phyloP scores from a whole-genome alignment of 2,888 invertebrate genomes.

The Eretmocerus hayati region DNA sequence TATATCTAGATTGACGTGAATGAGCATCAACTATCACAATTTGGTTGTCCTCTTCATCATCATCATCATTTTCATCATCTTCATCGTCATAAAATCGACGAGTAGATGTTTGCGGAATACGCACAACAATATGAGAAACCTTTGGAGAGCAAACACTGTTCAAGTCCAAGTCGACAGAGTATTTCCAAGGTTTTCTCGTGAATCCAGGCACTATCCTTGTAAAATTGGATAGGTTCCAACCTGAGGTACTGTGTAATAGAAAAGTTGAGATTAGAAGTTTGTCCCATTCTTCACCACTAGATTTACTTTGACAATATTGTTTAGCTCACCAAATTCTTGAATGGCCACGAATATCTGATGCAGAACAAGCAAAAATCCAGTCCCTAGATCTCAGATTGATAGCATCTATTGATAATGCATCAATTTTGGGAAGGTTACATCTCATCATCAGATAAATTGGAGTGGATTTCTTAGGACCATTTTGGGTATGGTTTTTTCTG shows the following conservation, averaged over 20 bases:
- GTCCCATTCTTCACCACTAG: no score
- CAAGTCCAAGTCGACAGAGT: conserved; percentile 54
- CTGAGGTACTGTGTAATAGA: conserved; percentile 54
- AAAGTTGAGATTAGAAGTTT: no score
- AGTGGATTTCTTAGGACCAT: conserved; percentile 46
- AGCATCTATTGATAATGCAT: conserved; percentile 59
- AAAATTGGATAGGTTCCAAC: conserved; percentile 54
- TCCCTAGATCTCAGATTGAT: conserved; percentile 62
- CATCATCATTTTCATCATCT: conserved; percentile 18
- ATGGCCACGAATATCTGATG: conserved; percentile 50
- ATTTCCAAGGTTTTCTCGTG: conserved; percentile 44
- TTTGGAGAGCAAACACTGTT: conserved; percentile 52
- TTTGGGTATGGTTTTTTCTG: conserved; percentile 53
- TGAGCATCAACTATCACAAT: conserved; percentile 25
- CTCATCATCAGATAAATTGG: conserved; percentile 59
- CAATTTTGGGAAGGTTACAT: conserved; percentile 50
- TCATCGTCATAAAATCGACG: conserved; percentile 27
- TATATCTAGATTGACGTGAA: conserved; percentile 11
- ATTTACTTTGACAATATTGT: background rate
- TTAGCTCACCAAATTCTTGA: conserved; percentile 63
- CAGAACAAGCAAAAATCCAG: conserved; percentile 74
- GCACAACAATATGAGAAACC: conserved; percentile 66
- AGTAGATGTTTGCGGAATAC: conserved; percentile 51
- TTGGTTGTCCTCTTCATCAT: conserved; percentile 23
- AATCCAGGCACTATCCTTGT: conserved; percentile 52